These are phyloP conservation scores for Dasyprocta punctata DNA, from an alignment of 2,113 vertebrate genomes.

Conservation along the genomic window DNA sequence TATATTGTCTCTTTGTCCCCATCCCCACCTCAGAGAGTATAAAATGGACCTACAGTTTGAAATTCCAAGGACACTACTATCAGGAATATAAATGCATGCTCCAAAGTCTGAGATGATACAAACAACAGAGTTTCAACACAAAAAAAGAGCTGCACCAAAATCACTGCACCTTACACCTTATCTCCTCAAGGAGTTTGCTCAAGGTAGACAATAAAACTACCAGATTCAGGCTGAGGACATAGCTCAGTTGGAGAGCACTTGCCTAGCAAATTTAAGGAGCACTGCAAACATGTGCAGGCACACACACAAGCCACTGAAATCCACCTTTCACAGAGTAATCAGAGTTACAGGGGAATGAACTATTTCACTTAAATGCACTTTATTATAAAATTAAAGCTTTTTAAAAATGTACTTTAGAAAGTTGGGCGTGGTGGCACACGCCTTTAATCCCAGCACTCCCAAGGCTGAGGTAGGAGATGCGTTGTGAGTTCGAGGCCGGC, in stretches of 20 bases:
- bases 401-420: not conserved
- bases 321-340: not conserved
- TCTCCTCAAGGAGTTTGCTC: not conserved
- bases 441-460: no score
- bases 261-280: not conserved
- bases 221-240: not conserved
- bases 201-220: not conserved
- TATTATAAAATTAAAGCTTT: not conserved
- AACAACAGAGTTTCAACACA: not conserved
- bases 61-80: constrained; percentile 24
- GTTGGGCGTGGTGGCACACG: no score
- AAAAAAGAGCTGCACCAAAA: constrained; percentile 8
- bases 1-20: not conserved
- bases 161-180: not conserved
- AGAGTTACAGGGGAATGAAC: not conserved
- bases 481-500: no score
- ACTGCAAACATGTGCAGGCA: not conserved
- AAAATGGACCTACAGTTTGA: constrained; percentile 32
- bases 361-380: not conserved
- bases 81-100: not conserved
- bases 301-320: not conserved
- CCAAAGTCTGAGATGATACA: not conserved
- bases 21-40: not conserved
- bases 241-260: not conserved
- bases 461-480: no score